These are phyloP conservation scores for Salvelinus namaycush DNA, from an alignment of 2,113 vertebrate genomes.

Conservation along the genomic window DNA sequence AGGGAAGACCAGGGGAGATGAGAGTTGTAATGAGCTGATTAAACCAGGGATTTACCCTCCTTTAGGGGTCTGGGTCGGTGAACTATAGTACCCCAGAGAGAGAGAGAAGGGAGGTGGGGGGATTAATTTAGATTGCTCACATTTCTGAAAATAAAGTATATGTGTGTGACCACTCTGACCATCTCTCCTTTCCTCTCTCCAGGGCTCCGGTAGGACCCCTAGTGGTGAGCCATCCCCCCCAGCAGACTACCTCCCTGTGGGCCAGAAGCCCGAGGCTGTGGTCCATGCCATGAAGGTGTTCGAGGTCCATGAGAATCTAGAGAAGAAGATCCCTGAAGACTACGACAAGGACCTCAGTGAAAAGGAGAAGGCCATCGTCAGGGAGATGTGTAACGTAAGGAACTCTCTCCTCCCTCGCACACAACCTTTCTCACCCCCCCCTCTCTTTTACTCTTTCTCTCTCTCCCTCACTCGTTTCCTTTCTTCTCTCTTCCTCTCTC, in stretches of 20 bases:
- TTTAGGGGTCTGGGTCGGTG: constrained; percentile 1
- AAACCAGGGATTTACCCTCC: constrained; percentile 27
- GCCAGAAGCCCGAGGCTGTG: constrained; percentile 90
- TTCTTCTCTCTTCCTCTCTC: not conserved
- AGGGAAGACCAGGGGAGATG: constrained; percentile 17
- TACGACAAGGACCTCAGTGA: constrained; percentile 90
- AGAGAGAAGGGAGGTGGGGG: not conserved
- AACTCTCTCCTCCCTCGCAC: not conserved
- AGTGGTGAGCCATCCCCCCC: constrained; percentile 73
- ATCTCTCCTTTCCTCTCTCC: constrained; percentile 22
- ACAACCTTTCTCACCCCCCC: not conserved
- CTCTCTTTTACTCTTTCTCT: not conserved
- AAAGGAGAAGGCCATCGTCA: constrained; percentile 93
- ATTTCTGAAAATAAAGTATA: not conserved
- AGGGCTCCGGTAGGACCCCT: constrained; percentile 75
- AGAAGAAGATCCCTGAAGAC: constrained; percentile 84
- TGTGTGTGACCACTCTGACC: constrained; percentile 1
- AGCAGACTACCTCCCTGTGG: constrained; percentile 65
- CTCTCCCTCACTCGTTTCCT: not conserved
- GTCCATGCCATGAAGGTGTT: constrained; percentile 94
- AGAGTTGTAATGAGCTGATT: constrained; percentile 29
- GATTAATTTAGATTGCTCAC: too few species aligned
- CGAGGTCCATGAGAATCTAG: constrained; percentile 90
- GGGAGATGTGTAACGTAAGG: constrained; percentile 92
- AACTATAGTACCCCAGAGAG: not conserved